These are phyloP conservation scores for Tachina lurida DNA, from an alignment of 2,888 invertebrate species.

Conservation along the genomic window DNA sequence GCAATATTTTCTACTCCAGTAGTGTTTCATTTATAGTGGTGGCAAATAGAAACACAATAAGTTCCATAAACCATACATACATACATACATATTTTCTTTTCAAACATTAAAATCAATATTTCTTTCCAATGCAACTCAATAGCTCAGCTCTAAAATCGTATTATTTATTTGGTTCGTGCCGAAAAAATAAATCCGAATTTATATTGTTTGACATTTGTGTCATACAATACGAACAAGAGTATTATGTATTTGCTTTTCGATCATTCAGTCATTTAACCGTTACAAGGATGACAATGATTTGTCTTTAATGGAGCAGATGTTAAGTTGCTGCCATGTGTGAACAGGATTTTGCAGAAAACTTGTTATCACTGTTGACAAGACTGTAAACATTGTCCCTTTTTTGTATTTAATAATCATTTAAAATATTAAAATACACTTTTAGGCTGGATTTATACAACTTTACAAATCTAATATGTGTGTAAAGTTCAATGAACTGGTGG, in stretches of 20 bases:
- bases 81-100: constrained; percentile 1
- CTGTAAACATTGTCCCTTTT: constrained; percentile 6
- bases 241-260: constrained; percentile 45
- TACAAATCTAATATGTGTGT: too few relatives aligned
- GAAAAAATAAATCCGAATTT: background rate
- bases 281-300: constrained; percentile 53
- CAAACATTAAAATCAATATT: constrained; percentile 25
- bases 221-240: constrained; percentile 37
- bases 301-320: constrained; percentile 54
- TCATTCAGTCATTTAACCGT: constrained; percentile 12
- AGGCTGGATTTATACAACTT: too few relatives aligned
- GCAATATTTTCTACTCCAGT: background rate
- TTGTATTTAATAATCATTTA: constrained; percentile 1
- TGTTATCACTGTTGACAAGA: background rate
- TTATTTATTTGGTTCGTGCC: constrained; percentile 24
- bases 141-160: background rate
- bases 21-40: background rate
- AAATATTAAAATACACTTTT: constrained; percentile 3
- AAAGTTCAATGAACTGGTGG: too few relatives aligned
- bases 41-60: background rate
- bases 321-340: constrained; percentile 17
- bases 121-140: background rate
- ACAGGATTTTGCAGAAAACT: background rate
- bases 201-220: constrained; percentile 58
- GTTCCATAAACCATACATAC: background rate